Conservation (phyloP, 2,113 vertebrate genomes). For the Oceanites oceanicus region DNA sequence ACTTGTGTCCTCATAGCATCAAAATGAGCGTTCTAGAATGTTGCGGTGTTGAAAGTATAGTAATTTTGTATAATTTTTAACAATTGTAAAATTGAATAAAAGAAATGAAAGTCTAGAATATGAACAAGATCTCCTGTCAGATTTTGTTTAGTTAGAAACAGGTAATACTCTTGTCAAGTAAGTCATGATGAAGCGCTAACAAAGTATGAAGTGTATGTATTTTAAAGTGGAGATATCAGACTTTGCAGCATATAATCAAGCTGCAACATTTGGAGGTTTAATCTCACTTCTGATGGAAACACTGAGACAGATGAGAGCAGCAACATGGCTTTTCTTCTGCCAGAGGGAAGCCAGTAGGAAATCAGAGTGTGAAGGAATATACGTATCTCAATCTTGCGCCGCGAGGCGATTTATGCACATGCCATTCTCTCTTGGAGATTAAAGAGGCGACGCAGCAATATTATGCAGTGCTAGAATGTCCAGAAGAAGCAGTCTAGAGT, state of each 20-base stretch:
- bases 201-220: background rate
- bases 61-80: background rate
- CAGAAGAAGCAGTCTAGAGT: background rate
- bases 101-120: background rate
- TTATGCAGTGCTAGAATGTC: background rate
- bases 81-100: background rate
- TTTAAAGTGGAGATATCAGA: background rate
- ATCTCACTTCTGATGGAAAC: background rate
- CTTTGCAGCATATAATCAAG: background rate
- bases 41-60: background rate
- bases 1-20: background rate
- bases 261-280: background rate
- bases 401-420: background rate
- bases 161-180: background rate
- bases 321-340: background rate
- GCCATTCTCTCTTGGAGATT: background rate
- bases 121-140: background rate
- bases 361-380: background rate
- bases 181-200: background rate
- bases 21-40: background rate
- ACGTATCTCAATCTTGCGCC: background rate
- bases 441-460: background rate
- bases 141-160: background rate
- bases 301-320: background rate
- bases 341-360: background rate